Evolutionary conservation across 2,888 invertebrate species (phyloP), one percentile per base, ranked within the genome.

Genomic region (Lasioglossum malachurum): DNA sequence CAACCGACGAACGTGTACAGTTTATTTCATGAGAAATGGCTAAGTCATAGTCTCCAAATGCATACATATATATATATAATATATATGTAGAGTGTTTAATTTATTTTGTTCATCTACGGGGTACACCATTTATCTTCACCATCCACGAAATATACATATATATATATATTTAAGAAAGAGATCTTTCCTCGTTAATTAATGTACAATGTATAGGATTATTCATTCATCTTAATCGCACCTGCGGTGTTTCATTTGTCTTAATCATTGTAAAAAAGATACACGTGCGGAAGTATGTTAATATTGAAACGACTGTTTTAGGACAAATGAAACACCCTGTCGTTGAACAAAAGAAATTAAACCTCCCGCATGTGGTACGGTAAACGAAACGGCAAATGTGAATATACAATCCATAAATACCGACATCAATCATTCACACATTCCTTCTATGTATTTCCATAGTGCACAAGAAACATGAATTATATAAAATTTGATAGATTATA

Each of bases 341-440:
- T 41, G 38, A 71, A 71, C 38, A 71, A 71, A 71, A 41, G 71
- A 41, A 71, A 71, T 71, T 71, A 71, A 69, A 71, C 71, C 10
- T 71, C 71, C 71, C 16, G 38, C 41, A 71, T 41, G 71, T n/a
- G 38, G 41, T 41, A n/a, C 41, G 71, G 12, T 41, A 41, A 14
- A 71, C 41, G 41, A 71, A 71, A 69, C 69, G 31, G 64, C 16
- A 64, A 64, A 69, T 69, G 69, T 69, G 69, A 69, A 69, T 69
- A 69, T 35, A 23, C 69, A 69, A 69, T 69, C 35, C 69, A 69
- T 38, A 35, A 44, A 38, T 38, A 69, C 69, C 19, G 23, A 35
- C 35, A 69, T 69, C 69, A 38, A 69, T 69, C 35, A 69, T 69
- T 69, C 69, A 35, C 16, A 38, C 69, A 38, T 69, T 69, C 69